These are phyloP conservation scores for Araneus ventricosus DNA, from an alignment of 1,140 invertebrate species.

Conservation along the genomic window DNA sequence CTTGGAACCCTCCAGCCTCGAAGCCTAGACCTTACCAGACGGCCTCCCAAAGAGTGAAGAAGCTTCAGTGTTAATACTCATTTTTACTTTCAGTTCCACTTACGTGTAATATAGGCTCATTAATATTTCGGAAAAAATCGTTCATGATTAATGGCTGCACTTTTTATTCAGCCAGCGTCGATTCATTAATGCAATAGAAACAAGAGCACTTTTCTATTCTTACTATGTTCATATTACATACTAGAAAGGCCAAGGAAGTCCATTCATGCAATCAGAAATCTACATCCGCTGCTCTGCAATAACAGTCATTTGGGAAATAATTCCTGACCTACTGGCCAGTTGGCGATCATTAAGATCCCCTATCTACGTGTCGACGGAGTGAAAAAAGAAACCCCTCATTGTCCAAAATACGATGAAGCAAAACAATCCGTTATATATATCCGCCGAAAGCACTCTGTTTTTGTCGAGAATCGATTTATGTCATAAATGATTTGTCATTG, in stretches of 20 bases:
- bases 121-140: not conserved
- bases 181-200: not conserved
- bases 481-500: conserved; percentile 4
- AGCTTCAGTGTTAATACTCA: no score
- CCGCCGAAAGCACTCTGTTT: not conserved
- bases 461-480: not conserved
- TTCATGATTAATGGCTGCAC: not conserved
- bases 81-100: no score
- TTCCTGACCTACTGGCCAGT: conserved; percentile 5
- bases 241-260: not conserved
- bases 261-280: conserved; percentile 1
- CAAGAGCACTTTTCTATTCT: not conserved
- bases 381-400: not conserved
- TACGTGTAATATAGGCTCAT: no score
- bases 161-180: not conserved
- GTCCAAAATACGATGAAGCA: not conserved
- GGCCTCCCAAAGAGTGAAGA: no score
- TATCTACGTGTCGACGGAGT: not conserved
- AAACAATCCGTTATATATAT: not conserved
- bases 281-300: not conserved
- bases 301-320: not conserved
- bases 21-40: no score
- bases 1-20: no score
- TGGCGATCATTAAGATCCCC: not conserved
- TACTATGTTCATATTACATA: not conserved